Evolutionary conservation across 2,888 invertebrate species (phyloP).

Genomic region (Sminthurinus aureus): DNA sequence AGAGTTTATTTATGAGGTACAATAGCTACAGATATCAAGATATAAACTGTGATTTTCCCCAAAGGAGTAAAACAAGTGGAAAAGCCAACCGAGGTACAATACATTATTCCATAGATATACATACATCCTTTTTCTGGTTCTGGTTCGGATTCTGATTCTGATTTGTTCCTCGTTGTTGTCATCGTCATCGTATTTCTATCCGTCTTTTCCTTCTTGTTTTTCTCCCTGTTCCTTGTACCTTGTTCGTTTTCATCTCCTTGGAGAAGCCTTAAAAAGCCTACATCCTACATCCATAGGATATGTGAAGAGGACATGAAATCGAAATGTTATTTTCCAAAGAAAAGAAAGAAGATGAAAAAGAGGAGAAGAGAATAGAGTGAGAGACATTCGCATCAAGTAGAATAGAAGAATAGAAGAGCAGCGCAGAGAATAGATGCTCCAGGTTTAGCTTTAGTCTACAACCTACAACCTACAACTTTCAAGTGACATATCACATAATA

Average conservation of each 20-base stretch:
- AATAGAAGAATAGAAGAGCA: no score
- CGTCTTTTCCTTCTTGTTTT: no score
- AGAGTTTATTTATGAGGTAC: constrained; percentile 13
- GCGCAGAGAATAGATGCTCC: not conserved
- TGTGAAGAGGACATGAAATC: constrained; percentile 39
- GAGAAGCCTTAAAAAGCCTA: no score
- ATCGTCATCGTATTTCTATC: no score
- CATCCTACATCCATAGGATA: no score
- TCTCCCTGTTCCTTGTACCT: no score
- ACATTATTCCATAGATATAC: constrained; percentile 27
- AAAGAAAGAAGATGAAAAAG: constrained; percentile 44
- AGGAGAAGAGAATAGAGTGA: not conserved
- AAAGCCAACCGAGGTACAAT: constrained; percentile 33
- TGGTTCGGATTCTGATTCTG: constrained; percentile 7
- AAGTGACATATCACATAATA: not conserved
- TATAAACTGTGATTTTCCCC: constrained; percentile 33
- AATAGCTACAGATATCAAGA: constrained; percentile 23
- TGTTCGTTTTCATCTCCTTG: no score
- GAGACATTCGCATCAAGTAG: not conserved
- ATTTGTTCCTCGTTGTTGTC: constrained; percentile 30
- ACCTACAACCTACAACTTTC: not conserved
- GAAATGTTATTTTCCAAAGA: constrained; percentile 41
- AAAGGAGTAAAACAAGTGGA: constrained; percentile 32
- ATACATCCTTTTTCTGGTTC: no score
- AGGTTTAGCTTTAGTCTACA: not conserved